A percentile compares a stretch with the other conserved stretches of the same genome.
These are phyloP conservation scores for Podarcis siculus DNA, from an alignment of 2,797 vertebrate species.

Conservation along the genomic window DNA sequence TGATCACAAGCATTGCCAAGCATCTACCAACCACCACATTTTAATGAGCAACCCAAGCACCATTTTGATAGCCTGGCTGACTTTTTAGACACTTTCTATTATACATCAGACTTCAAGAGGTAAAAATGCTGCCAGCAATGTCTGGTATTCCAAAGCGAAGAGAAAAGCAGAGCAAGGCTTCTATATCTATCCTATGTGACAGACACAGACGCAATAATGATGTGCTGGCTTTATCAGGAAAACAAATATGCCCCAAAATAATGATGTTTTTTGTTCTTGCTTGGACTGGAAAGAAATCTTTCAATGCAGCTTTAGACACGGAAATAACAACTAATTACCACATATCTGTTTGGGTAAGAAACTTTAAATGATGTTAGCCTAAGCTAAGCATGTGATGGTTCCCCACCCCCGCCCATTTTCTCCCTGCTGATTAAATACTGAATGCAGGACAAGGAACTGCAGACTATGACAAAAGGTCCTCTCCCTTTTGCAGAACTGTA, in stretches of 20 bases:
- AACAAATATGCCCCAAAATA: constrained; percentile 49
- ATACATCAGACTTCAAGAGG: constrained; percentile 52
- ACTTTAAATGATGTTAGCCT: not conserved
- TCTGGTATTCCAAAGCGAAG: constrained; percentile 48
- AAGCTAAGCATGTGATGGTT: not conserved
- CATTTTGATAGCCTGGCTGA: constrained; percentile 50
- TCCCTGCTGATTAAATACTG: constrained; percentile 60
- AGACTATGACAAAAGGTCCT: not conserved
- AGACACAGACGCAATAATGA: constrained; percentile 53
- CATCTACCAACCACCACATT: constrained; percentile 42
- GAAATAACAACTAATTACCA: constrained; percentile 62
- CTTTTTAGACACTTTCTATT: constrained; percentile 63
- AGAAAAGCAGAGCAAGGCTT: constrained; percentile 41
- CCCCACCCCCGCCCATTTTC: constrained; percentile 47
- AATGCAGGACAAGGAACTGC: constrained; percentile 18
- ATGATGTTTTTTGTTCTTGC: constrained; percentile 37
- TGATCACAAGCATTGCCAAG: constrained; percentile 46
- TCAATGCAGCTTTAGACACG: constrained; percentile 39
- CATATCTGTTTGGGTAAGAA: constrained; percentile 43
- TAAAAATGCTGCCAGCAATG: constrained; percentile 56
- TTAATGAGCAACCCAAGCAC: constrained; percentile 41
- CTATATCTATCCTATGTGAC: constrained; percentile 34
- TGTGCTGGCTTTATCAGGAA: constrained; percentile 49
- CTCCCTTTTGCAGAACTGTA: not conserved
- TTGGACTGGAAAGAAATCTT: constrained; percentile 50